phyloP scores from a whole-genome alignment of 2,113 vertebrate genomes.

The Pitta sordida region DNA sequence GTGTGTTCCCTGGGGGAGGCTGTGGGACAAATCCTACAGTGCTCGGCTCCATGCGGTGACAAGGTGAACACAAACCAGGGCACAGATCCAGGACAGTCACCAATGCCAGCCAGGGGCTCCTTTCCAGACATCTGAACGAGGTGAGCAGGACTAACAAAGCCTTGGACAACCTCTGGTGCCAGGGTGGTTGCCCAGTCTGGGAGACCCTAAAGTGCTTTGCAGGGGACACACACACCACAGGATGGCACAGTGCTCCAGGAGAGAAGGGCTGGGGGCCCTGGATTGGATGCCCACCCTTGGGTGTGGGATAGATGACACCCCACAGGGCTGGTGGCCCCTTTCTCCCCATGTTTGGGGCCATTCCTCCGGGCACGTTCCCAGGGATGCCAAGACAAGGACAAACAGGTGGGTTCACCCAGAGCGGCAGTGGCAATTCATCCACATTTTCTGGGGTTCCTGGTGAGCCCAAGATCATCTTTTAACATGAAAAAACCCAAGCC shows the following conservation, averaged over 20 bases:
- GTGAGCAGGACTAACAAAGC: rapidly evolving
- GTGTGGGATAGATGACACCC: not conserved
- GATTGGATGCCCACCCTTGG: not conserved
- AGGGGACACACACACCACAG: not conserved
- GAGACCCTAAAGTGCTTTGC: conserved; percentile 48
- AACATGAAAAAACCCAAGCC: not conserved
- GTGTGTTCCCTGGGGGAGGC: rapidly evolving
- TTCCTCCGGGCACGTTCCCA: not conserved
- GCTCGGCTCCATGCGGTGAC: rapidly evolving
- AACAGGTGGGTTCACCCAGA: not conserved
- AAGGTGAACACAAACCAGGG: not conserved
- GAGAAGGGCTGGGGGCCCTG: not conserved
- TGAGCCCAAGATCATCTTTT: not conserved
- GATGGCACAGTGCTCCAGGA: not conserved
- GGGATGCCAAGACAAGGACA: not conserved
- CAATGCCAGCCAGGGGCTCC: not conserved
- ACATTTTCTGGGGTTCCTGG: not conserved
- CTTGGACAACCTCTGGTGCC: not conserved
- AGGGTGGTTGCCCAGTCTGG: not conserved
- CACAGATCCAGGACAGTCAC: rapidly evolving
- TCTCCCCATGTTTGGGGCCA: not conserved
- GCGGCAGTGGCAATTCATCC: not conserved
- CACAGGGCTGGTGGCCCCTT: not conserved
- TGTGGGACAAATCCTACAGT: not conserved
- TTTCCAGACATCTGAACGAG: rapidly evolving